Evolutionary conservation across 2,888 invertebrate species (phyloP), one percentile per base, ranked within the genome.

Genomic region (Panopea generosa): DNA sequence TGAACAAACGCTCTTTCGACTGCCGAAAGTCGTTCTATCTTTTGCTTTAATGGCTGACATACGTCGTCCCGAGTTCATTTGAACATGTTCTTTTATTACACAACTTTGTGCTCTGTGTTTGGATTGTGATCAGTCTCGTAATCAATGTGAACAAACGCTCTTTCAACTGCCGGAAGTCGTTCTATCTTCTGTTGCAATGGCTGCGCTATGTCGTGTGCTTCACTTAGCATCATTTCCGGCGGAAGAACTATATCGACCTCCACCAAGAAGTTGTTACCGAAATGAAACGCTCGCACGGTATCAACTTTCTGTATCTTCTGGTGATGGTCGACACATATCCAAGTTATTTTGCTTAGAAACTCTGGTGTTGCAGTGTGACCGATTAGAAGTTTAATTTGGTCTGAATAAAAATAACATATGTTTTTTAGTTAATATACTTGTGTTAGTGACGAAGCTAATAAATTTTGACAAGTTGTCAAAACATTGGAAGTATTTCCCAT

Each of bases 1-100:
- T 94, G 94, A 0, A 94, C 94, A 84, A 94, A 94, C 0, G 93
- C 93, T 60, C 94, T 83, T 75, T 94, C 94, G 1, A 94, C 93
- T 68, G 93, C 91, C 14, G 90, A 87, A 53, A 94, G 79, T 14
- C 89, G 83, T 83, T 94, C 94, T 45, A 94, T 87, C 82, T 93
- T 93, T 70, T 91, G 92, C 84, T 94, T 94, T 38, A 94, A 88
- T 1, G 90, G 85, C 85, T 94, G 94, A 3, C 92, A 92, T 63
- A 94, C 93, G 84, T 94, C 93, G 72, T 94, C n/a, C n/a, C n/a
- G n/a, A n/a, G n/a, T n/a, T n/a, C n/a, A n/a, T n/a, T n/a, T n/a
- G n/a, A n/a, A n/a, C n/a, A n/a, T n/a, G n/a, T n/a, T n/a, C n/a
- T n/a, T 33, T 18, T 27, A 1, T 86, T 82, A 93, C 7, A 93